phyloP scores from a whole-genome alignment of 2,888 invertebrate genomes.

The Agrotis clavis region DNA sequence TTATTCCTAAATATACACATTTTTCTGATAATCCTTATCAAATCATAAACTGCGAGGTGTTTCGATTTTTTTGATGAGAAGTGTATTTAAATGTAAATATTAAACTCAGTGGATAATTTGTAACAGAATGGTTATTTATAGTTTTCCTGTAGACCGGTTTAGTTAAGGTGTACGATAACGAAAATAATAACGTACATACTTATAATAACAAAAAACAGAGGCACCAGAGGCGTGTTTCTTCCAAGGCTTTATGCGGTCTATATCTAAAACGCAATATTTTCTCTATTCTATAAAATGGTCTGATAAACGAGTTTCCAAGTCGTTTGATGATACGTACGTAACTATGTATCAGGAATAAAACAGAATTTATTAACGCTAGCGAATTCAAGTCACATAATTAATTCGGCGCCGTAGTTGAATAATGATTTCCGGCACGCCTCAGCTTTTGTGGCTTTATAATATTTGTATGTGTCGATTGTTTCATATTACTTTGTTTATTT shows the following conservation, averaged over 20 bases:
- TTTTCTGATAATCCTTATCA: no score
- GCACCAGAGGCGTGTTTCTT: not conserved
- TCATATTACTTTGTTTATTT: slow-evolving; percentile 39
- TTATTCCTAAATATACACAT: no score
- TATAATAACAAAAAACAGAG: slow-evolving; percentile 4
- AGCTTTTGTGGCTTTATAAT: slow-evolving; percentile 56
- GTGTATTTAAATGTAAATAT: slow-evolving; percentile 43
- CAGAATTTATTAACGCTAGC: slow-evolving; percentile 63
- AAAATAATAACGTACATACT: slow-evolving; percentile 33
- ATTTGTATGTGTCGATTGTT: slow-evolving; percentile 45
- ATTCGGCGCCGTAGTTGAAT: slow-evolving; percentile 63
- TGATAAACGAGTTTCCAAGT: slow-evolving; percentile 62
- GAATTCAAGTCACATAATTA: slow-evolving; percentile 70
- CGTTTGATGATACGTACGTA: slow-evolving; percentile 57
- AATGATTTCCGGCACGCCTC: slow-evolving; percentile 79
- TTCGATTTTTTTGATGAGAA: no score
- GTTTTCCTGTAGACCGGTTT: slow-evolving; percentile 36
- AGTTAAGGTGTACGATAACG: slow-evolving; percentile 8
- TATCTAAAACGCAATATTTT: slow-evolving; percentile 52
- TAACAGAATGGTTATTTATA: slow-evolving; percentile 34
- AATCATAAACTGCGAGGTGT: no score
- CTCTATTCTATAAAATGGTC: slow-evolving; percentile 43
- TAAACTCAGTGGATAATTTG: slow-evolving; percentile 22
- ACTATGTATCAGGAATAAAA: slow-evolving; percentile 64
- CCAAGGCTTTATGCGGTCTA: slow-evolving; percentile 3